These are phyloP conservation scores for Seriola quinqueradiata DNA, from an alignment of 2,113 vertebrate genomes.

Conservation along the genomic window DNA sequence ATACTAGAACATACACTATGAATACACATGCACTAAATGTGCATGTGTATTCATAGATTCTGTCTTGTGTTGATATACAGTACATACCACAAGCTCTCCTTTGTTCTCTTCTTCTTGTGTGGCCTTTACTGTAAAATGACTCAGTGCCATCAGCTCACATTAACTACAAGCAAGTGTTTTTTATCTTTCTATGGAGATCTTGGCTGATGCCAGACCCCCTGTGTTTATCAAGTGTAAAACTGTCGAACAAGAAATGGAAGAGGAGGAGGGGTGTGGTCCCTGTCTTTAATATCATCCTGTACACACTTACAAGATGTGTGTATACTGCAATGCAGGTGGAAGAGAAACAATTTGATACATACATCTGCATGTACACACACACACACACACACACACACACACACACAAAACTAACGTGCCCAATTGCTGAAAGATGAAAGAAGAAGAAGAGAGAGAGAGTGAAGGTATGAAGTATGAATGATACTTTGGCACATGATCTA, in stretches of 20 bases:
- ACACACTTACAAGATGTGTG: constrained; percentile 15
- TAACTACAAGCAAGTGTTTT: neutral
- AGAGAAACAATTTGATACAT: no score
- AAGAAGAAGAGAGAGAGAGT: no score
- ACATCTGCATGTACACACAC: no score
- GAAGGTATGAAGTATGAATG: no score
- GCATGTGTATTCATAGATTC: neutral
- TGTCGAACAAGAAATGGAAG: neutral
- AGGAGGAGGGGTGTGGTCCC: neutral
- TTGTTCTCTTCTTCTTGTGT: constrained; percentile 1
- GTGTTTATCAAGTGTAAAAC: neutral
- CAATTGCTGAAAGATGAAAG: no score
- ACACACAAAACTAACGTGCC: no score
- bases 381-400: no score
- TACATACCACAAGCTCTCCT: neutral
- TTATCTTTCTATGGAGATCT: neutral
- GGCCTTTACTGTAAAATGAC: neutral
- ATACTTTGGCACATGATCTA: no score
- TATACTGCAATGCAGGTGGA: neutral
- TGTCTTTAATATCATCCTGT: constrained; percentile 27
- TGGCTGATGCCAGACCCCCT: neutral
- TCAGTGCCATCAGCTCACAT: neutral
- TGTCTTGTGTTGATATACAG: neutral
- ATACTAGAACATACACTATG: no score
- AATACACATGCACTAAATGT: neutral